A percentile compares a stretch with the other conserved stretches of the same genome.
These are phyloP conservation scores for Pomacea canaliculata DNA, from an alignment of 2,888 invertebrate species.

Conservation along the genomic window DNA sequence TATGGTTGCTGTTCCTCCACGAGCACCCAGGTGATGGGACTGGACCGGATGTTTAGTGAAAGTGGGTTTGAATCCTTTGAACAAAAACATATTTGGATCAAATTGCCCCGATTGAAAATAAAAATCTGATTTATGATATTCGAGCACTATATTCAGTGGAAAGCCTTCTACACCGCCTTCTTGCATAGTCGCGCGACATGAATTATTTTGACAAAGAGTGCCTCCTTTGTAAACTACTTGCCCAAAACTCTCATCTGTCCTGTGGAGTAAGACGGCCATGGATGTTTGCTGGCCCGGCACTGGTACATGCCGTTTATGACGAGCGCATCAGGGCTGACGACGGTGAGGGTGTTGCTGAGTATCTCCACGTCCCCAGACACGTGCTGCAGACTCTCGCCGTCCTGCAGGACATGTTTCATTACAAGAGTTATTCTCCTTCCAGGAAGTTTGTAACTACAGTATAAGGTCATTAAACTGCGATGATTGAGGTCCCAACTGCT, in stretches of 20 bases:
- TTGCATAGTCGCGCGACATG: too few relatives aligned
- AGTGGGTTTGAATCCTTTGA: constrained; percentile 78
- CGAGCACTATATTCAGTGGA: too few relatives aligned
- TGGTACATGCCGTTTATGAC: constrained; percentile 96
- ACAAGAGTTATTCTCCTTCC: neutral
- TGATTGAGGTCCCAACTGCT: too few relatives aligned
- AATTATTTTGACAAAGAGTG: too few relatives aligned
- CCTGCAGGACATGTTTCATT: neutral
- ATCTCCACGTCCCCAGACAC: constrained; percentile 35
- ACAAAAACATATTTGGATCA: too few relatives aligned
- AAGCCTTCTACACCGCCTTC: too few relatives aligned
- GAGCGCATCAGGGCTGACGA: constrained; percentile 39
- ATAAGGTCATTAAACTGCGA: too few relatives aligned
- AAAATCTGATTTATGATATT: neutral
- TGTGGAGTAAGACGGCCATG: constrained; percentile 83
- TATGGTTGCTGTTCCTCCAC: constrained; percentile 92
- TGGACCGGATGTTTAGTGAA: constrained; percentile 91
- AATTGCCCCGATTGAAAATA: too few relatives aligned
- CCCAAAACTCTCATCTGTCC: constrained; percentile 90
- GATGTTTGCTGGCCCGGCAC: constrained; percentile 84
- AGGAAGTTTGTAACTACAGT: too few relatives aligned
- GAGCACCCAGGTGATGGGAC: constrained; percentile 85
- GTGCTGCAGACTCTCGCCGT: constrained; percentile 34
- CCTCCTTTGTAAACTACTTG: constrained; percentile 67
- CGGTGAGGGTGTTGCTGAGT: constrained; percentile 42